Base-by-base conservation (phyloP, 2,888 invertebrate species). In the Lasioglossum zephyrum region DNA sequence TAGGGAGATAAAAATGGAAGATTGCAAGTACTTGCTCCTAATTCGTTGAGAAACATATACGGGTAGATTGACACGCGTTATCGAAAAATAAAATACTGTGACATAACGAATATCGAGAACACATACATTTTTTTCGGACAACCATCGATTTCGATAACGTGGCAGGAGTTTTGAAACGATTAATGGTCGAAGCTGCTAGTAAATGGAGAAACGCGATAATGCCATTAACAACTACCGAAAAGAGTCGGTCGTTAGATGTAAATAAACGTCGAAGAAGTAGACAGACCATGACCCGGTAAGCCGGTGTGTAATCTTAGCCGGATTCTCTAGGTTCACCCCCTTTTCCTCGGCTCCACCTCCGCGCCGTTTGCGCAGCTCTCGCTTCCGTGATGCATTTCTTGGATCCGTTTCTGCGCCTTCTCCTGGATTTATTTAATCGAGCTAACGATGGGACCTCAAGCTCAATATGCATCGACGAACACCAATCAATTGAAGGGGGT, bases 241-340 rank as follows among this genome's bases (percentile, higher is more conserved):
- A 22, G 22, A 57, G 4, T 49, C 31, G 47, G 57, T 5, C 26
- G 76, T 39, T 60, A 26, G 26, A 70, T 69, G 44, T 47, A 75
- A 75, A 83, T 72, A 83, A 22, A 11, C 78, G 22, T 8, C 9
- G n/a, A 47, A 53, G 81, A 82, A 79, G 69, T 70, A 84, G 72
- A 70, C 70, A 60, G 82, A 75, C 84, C 88, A 60, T 88, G 87
- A 81, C 89, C 81, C 31, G 85, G 49, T 72, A 77, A 85, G 53
- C 74, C 49, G 66, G n/a, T 75, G 72, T 63, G 79, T 77, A 82
- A 90, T 85, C 78, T 87, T 81, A 44, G 73, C 49, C 73, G 76
- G 77, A 81, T 81, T 76, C 77, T 74, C 81, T 39, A n/a, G 36
- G 53, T 60, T 57, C 79, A 81, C 63, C 81, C 73, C 47, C 60